phyloP scores from a whole-genome alignment of 2,888 invertebrate species.

The Andrena flavipes region DNA sequence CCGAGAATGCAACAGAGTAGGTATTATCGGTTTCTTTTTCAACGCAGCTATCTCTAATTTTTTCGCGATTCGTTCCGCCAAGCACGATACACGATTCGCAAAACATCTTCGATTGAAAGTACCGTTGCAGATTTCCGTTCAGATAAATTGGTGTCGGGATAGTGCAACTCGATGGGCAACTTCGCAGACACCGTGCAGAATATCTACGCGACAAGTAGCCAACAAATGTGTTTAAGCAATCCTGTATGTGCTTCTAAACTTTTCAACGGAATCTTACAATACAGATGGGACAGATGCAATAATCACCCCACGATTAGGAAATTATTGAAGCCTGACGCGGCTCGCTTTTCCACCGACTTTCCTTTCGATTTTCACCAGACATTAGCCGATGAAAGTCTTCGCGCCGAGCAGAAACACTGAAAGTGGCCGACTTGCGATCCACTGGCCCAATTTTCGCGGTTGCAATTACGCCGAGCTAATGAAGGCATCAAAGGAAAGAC shows the following conservation, averaged over 20 bases:
- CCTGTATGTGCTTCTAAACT: constrained; percentile 35
- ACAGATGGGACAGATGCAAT: not conserved
- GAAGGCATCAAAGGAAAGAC: not conserved
- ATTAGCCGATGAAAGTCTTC: constrained; percentile 5
- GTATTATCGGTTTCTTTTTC: not conserved
- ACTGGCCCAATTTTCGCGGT: constrained; percentile 14
- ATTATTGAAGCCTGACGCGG: not conserved
- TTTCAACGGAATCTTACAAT: not conserved
- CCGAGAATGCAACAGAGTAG: not conserved
- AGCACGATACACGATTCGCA: no score
- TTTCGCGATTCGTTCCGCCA: not conserved
- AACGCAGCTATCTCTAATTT: not conserved
- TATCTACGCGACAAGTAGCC: not conserved
- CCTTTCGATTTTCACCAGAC: constrained; percentile 6
- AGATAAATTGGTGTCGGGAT: constrained; percentile 3
- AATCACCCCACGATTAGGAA: not conserved
- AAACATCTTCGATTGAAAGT: not conserved
- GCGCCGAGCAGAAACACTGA: not conserved
- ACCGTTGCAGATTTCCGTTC: constrained; percentile 4
- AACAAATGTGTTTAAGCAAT: constrained; percentile 46
- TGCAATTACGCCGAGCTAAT: not conserved
- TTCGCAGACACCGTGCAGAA: not conserved
- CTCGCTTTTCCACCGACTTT: constrained; percentile 7
- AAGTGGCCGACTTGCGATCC: not conserved
- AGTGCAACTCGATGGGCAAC: not conserved